These are phyloP conservation scores for Masticophis lateralis DNA, from an alignment of 2,797 vertebrate genomes.

Conservation along the genomic window DNA sequence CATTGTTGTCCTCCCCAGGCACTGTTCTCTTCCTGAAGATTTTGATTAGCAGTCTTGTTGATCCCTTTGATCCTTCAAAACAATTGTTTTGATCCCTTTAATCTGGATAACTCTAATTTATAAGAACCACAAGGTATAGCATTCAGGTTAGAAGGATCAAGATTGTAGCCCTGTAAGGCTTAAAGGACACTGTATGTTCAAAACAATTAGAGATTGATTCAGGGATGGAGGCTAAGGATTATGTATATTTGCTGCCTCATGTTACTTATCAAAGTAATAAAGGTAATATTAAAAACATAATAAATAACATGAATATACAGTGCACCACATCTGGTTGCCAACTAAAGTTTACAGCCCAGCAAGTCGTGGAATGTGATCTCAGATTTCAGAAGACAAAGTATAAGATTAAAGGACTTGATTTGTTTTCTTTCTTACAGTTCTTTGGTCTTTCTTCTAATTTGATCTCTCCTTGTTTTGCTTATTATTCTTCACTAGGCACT, in stretches of 20 bases:
- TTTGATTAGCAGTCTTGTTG: not conserved
- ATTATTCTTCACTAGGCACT: not conserved
- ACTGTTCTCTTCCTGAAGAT: not conserved
- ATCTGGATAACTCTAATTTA: not conserved
- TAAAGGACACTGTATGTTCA: not conserved
- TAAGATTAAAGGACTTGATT: not conserved
- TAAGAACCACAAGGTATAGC: not conserved
- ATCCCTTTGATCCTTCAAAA: not conserved
- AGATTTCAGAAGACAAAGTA: not conserved
- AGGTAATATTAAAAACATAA: not conserved
- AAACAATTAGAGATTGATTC: not conserved
- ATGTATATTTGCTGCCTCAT: not conserved
- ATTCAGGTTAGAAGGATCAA: not conserved
- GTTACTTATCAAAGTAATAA: not conserved
- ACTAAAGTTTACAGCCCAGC: not conserved
- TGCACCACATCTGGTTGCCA: not conserved
- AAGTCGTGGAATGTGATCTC: not conserved
- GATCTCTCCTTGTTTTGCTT: not conserved
- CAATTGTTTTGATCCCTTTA: not conserved
- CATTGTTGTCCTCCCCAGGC: not conserved
- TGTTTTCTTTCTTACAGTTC: not conserved
- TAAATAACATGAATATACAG: not conserved
- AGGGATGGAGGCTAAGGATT: not conserved
- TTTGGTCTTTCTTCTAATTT: not conserved
- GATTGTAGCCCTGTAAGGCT: not conserved